A percentile compares a stretch with the other conserved stretches of the same genome.
phyloP scores from a whole-genome alignment of 1,140 invertebrate genomes.

The Harpegnathos saltator region DNA sequence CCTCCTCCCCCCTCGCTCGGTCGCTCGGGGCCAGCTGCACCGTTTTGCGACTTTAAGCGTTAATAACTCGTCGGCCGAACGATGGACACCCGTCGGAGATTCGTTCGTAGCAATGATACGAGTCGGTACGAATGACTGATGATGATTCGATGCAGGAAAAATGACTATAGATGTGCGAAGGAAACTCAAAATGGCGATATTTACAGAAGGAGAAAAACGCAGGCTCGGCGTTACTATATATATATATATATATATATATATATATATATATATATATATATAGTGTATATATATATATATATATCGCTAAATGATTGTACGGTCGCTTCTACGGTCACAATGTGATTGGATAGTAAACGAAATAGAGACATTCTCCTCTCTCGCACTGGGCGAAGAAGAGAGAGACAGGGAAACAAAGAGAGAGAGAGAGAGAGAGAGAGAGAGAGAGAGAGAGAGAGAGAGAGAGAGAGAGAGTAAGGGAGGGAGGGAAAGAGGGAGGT shows the following conservation, averaged over 20 bases:
- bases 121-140: neutral
- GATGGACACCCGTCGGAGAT: conserved; percentile 15
- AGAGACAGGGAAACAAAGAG: too few species aligned
- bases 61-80: conserved; percentile 4
- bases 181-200: conserved; percentile 45
- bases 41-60: conserved; percentile 36
- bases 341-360: conserved; percentile 19
- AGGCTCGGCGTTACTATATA: conserved; percentile 21
- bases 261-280: too few species aligned
- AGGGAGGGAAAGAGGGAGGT: too few species aligned
- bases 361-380: neutral
- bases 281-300: too few species aligned
- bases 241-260: too few species aligned
- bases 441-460: too few species aligned
- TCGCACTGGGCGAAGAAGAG: neutral
- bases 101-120: conserved; percentile 25
- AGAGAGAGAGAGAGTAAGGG: neutral
- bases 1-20: neutral
- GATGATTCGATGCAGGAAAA: conserved; percentile 41
- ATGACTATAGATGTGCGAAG: conserved; percentile 44
- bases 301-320: conserved; percentile 12
- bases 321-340: conserved; percentile 9
- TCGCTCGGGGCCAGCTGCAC: conserved; percentile 27
- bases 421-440: too few species aligned
- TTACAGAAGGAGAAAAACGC: conserved; percentile 46